Percentiles rank a stretch among this genome's conserved stretches.
phyloP scores from a whole-genome alignment of 1,140 invertebrate genomes.

The Oreohelix idahoensis region DNA sequence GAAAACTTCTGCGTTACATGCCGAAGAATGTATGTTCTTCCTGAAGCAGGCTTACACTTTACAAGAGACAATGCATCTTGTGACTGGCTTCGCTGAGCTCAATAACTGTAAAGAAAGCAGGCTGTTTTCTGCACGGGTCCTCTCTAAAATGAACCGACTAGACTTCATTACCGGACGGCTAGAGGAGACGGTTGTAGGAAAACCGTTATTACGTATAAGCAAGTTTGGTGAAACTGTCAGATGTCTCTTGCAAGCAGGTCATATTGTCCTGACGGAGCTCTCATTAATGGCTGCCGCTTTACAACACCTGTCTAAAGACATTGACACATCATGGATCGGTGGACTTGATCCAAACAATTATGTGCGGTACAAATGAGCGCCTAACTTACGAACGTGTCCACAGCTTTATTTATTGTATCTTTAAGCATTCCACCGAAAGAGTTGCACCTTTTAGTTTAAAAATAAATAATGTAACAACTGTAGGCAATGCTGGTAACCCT shows the following conservation, averaged over 20 bases:
- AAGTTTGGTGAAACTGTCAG: background rate
- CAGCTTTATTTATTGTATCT: too few species aligned
- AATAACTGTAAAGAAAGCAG: background rate
- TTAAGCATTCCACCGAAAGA: too few species aligned
- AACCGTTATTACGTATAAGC: background rate
- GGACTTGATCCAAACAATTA: background rate
- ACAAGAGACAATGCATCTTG: background rate
- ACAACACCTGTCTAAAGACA: slow-evolving; percentile 15
- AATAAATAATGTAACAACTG: too few species aligned
- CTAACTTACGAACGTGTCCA: too few species aligned
- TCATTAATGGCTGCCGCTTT: background rate
- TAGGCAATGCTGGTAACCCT: too few species aligned
- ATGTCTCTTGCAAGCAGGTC: background rate
- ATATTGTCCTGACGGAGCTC: background rate
- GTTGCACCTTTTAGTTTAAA: too few species aligned
- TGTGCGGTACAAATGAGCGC: slow-evolving; percentile 10
- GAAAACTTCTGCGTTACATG: background rate
- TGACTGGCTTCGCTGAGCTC: background rate
- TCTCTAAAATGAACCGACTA: background rate
- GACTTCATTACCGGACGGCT: slow-evolving; percentile 1
- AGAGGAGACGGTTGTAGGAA: background rate
- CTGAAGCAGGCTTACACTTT: background rate
- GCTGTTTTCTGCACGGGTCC: background rate
- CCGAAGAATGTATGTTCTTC: slow-evolving; percentile 4
- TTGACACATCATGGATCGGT: background rate